Evolutionary conservation across 2,797 vertebrate species (phyloP).

Genomic region (Hylomyscus alleni): DNA sequence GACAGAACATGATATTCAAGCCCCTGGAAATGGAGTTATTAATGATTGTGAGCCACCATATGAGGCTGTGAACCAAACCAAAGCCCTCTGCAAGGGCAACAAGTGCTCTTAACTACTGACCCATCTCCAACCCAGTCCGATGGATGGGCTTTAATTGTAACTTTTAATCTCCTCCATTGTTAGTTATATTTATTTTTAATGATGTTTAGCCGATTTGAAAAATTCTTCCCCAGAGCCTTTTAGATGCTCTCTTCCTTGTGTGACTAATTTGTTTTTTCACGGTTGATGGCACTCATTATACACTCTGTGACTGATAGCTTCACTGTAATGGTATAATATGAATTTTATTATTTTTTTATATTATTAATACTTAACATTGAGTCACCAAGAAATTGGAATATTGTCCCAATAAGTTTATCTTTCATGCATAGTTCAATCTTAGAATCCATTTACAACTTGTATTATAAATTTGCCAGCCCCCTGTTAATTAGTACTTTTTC

Average conservation of each 20-base stretch:
- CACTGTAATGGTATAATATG: neutral
- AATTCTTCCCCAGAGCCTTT: neutral
- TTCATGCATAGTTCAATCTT: neutral
- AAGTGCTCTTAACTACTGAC: neutral
- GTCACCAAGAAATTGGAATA: slow-evolving; percentile 16
- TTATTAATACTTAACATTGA: slow-evolving; percentile 26
- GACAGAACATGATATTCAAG: neutral
- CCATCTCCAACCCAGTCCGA: neutral
- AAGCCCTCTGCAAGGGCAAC: neutral
- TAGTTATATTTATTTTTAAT: slow-evolving; percentile 33
- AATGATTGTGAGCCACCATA: neutral
- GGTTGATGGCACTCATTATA: neutral
- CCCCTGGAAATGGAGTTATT: too few relatives aligned
- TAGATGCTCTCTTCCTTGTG: neutral
- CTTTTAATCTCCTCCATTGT: slow-evolving; percentile 13
- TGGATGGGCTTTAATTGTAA: neutral
- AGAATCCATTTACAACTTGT: neutral
- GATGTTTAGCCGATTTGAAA: neutral
- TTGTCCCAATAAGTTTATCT: neutral
- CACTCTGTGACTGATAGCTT: slow-evolving; percentile 28
- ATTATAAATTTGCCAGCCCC: neutral
- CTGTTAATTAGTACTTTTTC: slow-evolving; percentile 25
- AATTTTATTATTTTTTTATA: slow-evolving; percentile 41
- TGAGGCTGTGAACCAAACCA: neutral
- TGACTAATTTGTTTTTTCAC: slow-evolving; percentile 20